Base-by-base conservation (phyloP, 2,113 vertebrate species). In the Scortum barcoo region DNA sequence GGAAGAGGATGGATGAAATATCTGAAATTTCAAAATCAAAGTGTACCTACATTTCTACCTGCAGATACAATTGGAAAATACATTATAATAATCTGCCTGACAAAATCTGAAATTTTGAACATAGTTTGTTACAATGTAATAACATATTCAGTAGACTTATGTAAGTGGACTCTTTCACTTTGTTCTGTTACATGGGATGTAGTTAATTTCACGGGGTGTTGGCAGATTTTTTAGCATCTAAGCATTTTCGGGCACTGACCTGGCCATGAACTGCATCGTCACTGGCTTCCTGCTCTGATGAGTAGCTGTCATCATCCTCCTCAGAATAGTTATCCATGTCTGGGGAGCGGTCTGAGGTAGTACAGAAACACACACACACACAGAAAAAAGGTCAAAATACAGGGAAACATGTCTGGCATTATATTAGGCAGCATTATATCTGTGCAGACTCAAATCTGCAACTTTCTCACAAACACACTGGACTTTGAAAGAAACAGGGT, bases 291-390 rank as follows among this genome's bases (percentile, higher is more conserved):
- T 96, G 95, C 69, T 94, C 95, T 1, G 95, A 96, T 0, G 95
- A 96, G 67, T 95, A 96, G 86, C 95, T 96, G 91, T 96, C 95
- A 44, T 96, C 95, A 44, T 96, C 95, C 44, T 96, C 95, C 86
- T 96, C 95, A 0, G 95, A 96, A 83, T 96, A 95, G 86, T 96
- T 96, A 81, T 96, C 95, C 87, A 96, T 94, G 72, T 96, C 95
- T 56, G 95, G 95, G 51, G 95, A 96, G 44, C 94, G 95, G 85
- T 95, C 95, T 96, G 84, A 81, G 50, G 66, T 8, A 14, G 71
- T 54, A 70, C 58, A 76, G 7, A 88, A 48, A 73, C 7, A 70
- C n/a, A 81, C 56, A 80, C 5, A 66, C n/a, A n/a, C n/a, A n/a
- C n/a, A n/a, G n/a, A 2, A 65, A 71, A 58, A 22, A 53, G 24